Conservation (phyloP, 2,113 vertebrate species). For the Erythrolamprus reginae region DNA sequence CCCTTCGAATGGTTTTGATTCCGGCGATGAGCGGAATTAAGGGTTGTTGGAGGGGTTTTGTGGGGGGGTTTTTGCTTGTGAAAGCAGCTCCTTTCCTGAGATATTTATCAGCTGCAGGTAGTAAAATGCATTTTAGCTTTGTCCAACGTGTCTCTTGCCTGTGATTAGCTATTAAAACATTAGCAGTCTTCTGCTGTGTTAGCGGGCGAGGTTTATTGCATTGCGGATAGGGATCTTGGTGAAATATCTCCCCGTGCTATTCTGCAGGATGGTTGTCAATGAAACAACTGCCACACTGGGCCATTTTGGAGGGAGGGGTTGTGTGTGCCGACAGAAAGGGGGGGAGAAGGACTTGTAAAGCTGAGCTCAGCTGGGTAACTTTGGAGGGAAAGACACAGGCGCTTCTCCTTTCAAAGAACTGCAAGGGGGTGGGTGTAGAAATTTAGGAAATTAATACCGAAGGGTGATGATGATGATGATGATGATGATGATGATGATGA, state of each 20-base stretch:
- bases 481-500: not conserved
- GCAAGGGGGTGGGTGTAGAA: too few species aligned
- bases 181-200: slow-evolving; percentile 30
- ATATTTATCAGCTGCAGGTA: slow-evolving; percentile 31
- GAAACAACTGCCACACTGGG: slow-evolving; percentile 19
- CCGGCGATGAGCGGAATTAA: slow-evolving; percentile 27
- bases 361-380: slow-evolving; percentile 30
- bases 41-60: too few species aligned
- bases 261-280: slow-evolving; percentile 23
- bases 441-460: not conserved
- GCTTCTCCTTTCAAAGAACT: not conserved
- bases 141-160: slow-evolving; percentile 53
- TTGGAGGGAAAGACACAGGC: not conserved
- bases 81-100: slow-evolving; percentile 35
- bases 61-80: slow-evolving; percentile 6
- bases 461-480: too few species aligned
- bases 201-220: slow-evolving; percentile 51
- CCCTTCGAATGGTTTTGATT: slow-evolving; percentile 18
- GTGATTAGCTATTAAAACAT: slow-evolving; percentile 53
- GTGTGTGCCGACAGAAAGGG: not conserved
- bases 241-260: slow-evolving; percentile 45
- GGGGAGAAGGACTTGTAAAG: slow-evolving; percentile 10
- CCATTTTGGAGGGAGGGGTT: not conserved
- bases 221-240: slow-evolving; percentile 46
- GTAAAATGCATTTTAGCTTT: slow-evolving; percentile 27